Percentiles rank a stretch among this genome's conserved stretches.
Conservation (phyloP, 1,140 invertebrate genomes). For the Bombus pyrosoma region DNA sequence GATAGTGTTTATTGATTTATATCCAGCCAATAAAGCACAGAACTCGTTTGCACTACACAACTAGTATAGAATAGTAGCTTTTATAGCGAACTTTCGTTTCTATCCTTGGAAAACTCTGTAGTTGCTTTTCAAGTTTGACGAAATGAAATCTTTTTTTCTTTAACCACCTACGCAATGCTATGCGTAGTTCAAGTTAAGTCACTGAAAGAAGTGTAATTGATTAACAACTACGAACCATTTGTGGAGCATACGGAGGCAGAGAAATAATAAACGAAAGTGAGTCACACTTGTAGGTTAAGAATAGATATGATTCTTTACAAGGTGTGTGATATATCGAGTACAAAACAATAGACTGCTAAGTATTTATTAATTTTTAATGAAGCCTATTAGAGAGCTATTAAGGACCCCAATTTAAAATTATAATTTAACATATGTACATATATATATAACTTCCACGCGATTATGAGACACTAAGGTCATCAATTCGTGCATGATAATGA, state of each 20-base stretch:
- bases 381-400: neutral
- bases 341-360: neutral
- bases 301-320: constrained; percentile 23
- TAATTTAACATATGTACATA: neutral
- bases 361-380: constrained; percentile 2
- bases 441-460: neutral
- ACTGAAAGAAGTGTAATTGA: constrained; percentile 11
- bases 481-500: neutral
- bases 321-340: neutral
- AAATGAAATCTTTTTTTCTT: neutral
- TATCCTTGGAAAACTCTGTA: no score
- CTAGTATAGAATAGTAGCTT: neutral
- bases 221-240: constrained; percentile 31
- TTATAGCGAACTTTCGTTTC: neutral
- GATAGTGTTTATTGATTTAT: constrained; percentile 1
- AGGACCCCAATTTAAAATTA: neutral
- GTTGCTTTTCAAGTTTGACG: neutral
- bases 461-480: neutral
- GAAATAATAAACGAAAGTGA: constrained; percentile 44
- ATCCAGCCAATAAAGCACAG: neutral
- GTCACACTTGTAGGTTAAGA: constrained; percentile 36
- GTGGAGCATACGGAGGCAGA: constrained; percentile 1
- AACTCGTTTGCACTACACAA: no score
- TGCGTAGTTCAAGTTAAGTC: neutral
- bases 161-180: neutral